Percentiles rank a stretch among this genome's conserved stretches.
phyloP scores from a whole-genome alignment of 2,113 vertebrate genomes.

The Cryptomyrus ogoouensis region DNA sequence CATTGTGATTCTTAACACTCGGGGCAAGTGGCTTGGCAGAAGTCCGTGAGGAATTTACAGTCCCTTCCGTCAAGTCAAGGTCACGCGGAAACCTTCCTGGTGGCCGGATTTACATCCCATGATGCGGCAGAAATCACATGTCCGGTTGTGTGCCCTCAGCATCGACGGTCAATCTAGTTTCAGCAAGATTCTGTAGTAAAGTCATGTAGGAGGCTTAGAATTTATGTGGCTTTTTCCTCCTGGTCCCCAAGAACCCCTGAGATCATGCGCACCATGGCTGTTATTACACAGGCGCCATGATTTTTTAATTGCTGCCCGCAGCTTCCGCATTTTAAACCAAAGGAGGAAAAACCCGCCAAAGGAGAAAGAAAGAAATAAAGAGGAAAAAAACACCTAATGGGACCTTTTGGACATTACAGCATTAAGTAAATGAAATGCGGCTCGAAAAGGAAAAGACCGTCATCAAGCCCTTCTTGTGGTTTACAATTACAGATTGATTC shows the following conservation, averaged over 20 bases:
- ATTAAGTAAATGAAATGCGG: background rate
- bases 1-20: slow-evolving; percentile 11
- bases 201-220: background rate
- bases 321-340: background rate
- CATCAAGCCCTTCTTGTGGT: background rate
- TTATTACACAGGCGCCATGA: background rate
- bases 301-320: background rate
- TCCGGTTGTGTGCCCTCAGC: background rate
- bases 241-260: background rate
- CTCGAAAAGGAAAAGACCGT: background rate
- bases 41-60: slow-evolving; percentile 9
- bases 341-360: background rate
- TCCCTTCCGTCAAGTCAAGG: slow-evolving; percentile 17
- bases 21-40: slow-evolving; percentile 9
- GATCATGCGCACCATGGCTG: background rate
- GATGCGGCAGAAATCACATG: background rate
- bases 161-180: background rate
- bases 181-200: background rate
- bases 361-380: background rate
- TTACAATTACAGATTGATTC: slow-evolving; percentile 19
- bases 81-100: slow-evolving; percentile 1
- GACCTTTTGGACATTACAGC: background rate
- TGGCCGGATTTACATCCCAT: background rate
- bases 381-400: background rate
- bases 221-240: background rate